Conservation (phyloP, 2,797 vertebrate genomes). For the Discoglossus pictus region DNA sequence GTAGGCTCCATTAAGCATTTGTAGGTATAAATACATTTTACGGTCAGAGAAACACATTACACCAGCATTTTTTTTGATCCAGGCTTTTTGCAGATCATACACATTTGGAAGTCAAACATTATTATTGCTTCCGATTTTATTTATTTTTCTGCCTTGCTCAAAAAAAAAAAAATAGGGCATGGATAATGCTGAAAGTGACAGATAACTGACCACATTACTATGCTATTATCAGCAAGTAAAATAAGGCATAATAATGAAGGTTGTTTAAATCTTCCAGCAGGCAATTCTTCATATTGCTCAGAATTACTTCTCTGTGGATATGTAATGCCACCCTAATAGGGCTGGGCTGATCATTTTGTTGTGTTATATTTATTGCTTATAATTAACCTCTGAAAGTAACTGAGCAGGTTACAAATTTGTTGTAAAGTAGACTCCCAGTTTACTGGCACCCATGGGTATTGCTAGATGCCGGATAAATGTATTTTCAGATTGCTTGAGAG, state of each 20-base stretch:
- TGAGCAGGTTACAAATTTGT: no score
- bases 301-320: no score
- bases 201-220: slow-evolving; percentile 8
- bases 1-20: slow-evolving; percentile 44
- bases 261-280: no score
- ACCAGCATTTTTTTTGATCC: slow-evolving; percentile 46
- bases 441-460: no score
- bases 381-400: no score
- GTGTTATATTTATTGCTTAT: no score
- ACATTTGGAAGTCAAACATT: slow-evolving; percentile 30
- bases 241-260: neutral
- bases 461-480: no score
- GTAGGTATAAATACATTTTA: slow-evolving; percentile 46
- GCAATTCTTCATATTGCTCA: no score
- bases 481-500: no score
- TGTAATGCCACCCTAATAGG: no score
- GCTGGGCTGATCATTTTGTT: no score
- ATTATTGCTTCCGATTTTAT: slow-evolving; percentile 19
- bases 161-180: slow-evolving; percentile 17
- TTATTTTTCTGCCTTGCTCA: slow-evolving; percentile 9
- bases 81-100: slow-evolving; percentile 41
- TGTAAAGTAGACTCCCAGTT: no score
- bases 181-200: slow-evolving; percentile 1
- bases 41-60: slow-evolving; percentile 44
- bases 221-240: slow-evolving; percentile 6